Evolutionary conservation across 2,797 vertebrate genomes (phyloP), one percentile per base, ranked within the genome.

Genomic region (Trichosurus vulpecula): DNA sequence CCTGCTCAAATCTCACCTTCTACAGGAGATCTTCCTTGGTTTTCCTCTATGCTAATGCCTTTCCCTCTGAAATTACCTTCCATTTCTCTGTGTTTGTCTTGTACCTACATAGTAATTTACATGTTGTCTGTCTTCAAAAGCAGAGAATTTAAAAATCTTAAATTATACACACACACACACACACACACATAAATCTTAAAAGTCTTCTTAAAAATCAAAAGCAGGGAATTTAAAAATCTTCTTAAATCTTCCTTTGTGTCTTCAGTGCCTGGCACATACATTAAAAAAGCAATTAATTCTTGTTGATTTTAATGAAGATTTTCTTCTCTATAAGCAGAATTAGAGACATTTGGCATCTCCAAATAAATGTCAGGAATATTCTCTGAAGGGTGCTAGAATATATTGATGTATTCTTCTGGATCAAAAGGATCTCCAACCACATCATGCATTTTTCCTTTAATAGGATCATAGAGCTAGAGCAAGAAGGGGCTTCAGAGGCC

Each of bases 301-400:
- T 74, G 19, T 41, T 41, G n/a, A 74, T 41, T 74, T 9, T 22
- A 19, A 74, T 54, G 52, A 97, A 93, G 51, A 14, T 74, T 74
- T 56, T 56, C 25, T 90, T 95, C 58, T 47, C 51, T 4, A 94
- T 94, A 91, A 94, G 35, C 16, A 3, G 9, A 61, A 54, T 53
- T 31, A 57, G 52, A 54, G 91, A 13, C 31, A 92, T 66, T 93
- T 94, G 56, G 90, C 93, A 51, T 92, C 35, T 97, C 52, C 53
- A 92, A 89, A 94, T 95, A 94, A 90, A 52, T 31, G 54, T 90
- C 91, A 30, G 4, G 91, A 90, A 52, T 90, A 13, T 90, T 96
- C 90, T 94, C 92, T 91, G 90, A 91, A 89, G 61, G 57, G 27
- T 53, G 27, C 54, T 52, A 0, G 41, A 81, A 81, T 47, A 25